Evolutionary conservation across 2,797 vertebrate species (phyloP), one percentile per base, ranked within the genome.

Genomic region (Sciurus vulgaris): DNA sequence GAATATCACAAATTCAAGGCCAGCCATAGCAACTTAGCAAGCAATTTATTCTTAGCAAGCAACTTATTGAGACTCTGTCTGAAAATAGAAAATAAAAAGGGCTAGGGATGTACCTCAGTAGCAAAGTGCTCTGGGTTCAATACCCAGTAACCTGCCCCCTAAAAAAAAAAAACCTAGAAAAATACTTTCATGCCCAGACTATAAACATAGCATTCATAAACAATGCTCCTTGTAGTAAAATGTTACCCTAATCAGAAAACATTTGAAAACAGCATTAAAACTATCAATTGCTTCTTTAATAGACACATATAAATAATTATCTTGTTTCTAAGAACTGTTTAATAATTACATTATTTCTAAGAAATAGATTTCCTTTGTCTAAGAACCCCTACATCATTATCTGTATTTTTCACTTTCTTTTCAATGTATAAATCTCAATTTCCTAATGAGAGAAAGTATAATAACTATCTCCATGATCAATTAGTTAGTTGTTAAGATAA

Each of bases 201-300:
- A 61, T 78, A 96, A 91, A 89, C 10, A 92, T 2, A 47, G 22
- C 89, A 8, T 84, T 74, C 63, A 94, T 44, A 95, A 93, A 96
- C 41, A 87, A 30, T 38, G n/a, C 41, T 74, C 95, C 56, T 77
- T 59, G 90, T 54, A 90, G 72, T 90, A 92, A 77, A 94, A 83
- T 76, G 22, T 89, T 92, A 94, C 67, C 35, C 88, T 94, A 41
- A 95, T 54, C 12, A 89, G 35, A 22, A 73, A 91, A 11, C 28
- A 91, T 35, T 87, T 93, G 51, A 61, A 93, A 96, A 78, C 7
- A 88, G 49, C 51, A 86, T 72, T 76, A 90, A 92, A 76, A 78
- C 20, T 86, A 89, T 67, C 78, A 72, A 93, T 83, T 91, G 47
- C 28, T 76, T 81, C 18, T 89, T 89, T 79, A 96, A 82, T 22